phyloP scores from a whole-genome alignment of 2,797 vertebrate species.

The Squalus acanthias region DNA sequence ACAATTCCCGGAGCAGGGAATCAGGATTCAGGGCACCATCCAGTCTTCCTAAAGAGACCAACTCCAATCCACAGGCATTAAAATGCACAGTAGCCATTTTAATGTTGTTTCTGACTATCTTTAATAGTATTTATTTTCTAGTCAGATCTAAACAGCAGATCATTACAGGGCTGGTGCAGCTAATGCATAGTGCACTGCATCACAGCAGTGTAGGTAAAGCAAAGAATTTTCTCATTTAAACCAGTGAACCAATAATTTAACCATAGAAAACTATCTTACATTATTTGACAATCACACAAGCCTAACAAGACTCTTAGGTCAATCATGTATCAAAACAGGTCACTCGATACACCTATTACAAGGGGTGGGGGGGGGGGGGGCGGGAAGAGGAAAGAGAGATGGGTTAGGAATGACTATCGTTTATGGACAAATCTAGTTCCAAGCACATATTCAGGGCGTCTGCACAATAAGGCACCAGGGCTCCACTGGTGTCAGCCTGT shows the following conservation, averaged over 20 bases:
- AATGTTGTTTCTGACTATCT: constrained; percentile 9
- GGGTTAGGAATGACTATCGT: not conserved
- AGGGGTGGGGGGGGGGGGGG: too few species aligned
- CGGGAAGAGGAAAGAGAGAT: too few species aligned
- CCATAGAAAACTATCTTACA: constrained; percentile 7
- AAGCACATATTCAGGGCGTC: not conserved
- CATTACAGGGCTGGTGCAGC: not conserved
- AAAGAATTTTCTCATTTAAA: not conserved
- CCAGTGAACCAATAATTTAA: constrained; percentile 3
- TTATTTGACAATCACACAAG: not conserved
- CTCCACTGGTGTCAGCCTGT: too few species aligned
- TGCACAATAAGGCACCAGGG: not conserved
- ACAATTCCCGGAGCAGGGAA: not conserved
- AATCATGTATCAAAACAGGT: not conserved
- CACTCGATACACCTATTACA: not conserved
- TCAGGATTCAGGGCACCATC: not conserved
- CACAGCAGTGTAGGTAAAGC: not conserved
- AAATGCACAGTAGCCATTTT: not conserved
- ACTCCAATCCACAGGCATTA: not conserved
- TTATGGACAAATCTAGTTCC: not conserved
- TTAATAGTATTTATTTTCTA: not conserved
- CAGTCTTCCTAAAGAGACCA: not conserved
- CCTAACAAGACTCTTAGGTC: not conserved
- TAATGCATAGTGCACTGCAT: not conserved
- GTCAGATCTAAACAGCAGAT: not conserved